phyloP scores from a whole-genome alignment of 2,113 vertebrate genomes.

The Calonectris borealis region DNA sequence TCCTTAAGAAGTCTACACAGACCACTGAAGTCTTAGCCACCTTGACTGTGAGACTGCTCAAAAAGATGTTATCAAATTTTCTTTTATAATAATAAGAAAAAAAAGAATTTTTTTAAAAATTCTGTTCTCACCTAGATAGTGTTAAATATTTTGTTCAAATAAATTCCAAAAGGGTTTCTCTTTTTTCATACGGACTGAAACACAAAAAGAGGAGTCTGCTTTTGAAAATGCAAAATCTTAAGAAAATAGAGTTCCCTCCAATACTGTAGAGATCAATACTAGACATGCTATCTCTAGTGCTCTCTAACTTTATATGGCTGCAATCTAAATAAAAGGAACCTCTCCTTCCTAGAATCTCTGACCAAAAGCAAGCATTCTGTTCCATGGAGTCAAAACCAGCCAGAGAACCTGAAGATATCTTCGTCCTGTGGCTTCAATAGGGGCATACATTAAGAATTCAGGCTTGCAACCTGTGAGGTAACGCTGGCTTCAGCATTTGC shows the following conservation, averaged over 20 bases:
- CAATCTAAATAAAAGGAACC: background rate
- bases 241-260: background rate
- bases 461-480: background rate
- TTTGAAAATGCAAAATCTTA: background rate
- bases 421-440: background rate
- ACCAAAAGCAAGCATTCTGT: background rate
- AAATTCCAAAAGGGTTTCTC: background rate
- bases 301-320: background rate
- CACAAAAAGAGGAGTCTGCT: background rate
- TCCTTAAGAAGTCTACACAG: background rate
- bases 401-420: background rate
- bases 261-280: background rate
- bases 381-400: background rate
- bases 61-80: background rate
- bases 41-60: background rate
- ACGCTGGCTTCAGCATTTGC: background rate
- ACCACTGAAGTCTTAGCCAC: background rate
- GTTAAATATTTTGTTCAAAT: background rate
- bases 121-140: background rate
- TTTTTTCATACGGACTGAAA: background rate
- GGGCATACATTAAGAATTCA: background rate
- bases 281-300: background rate
- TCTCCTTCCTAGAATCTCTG: background rate
- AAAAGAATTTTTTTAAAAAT: background rate
- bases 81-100: background rate